These are phyloP conservation scores for Cyrtorhinus lividipennis DNA, from an alignment of 1,140 invertebrate genomes.

Conservation along the genomic window DNA sequence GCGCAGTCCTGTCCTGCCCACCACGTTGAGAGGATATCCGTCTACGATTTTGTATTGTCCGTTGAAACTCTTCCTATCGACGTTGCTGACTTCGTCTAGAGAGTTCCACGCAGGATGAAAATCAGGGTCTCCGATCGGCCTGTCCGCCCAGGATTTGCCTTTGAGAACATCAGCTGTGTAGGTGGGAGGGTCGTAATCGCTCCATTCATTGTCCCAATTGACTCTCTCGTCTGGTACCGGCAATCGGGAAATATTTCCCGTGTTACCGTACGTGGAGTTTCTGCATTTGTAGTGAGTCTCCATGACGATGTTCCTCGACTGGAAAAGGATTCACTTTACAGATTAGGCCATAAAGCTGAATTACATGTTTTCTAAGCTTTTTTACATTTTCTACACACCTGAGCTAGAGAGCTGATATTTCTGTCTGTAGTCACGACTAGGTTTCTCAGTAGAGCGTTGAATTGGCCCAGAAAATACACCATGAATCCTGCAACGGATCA, in stretches of 20 bases:
- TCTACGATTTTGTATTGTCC: slow-evolving; percentile 48
- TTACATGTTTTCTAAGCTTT: too few species aligned
- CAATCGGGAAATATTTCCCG: slow-evolving; percentile 42
- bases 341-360: too few species aligned
- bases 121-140: slow-evolving; percentile 37
- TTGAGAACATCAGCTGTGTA: slow-evolving; percentile 49
- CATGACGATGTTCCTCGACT: too few species aligned
- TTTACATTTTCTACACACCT: too few species aligned
- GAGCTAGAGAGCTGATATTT: too few species aligned
- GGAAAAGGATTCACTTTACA: too few species aligned
- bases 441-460: too few species aligned
- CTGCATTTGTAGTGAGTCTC: slow-evolving; percentile 39
- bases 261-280: slow-evolving; percentile 42
- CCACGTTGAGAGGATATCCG: slow-evolving; percentile 57
- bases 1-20: slow-evolving; percentile 68
- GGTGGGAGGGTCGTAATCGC: slow-evolving; percentile 55
- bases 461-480: too few species aligned
- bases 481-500: too few species aligned
- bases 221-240: slow-evolving; percentile 64
- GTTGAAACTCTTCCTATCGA: slow-evolving; percentile 62
- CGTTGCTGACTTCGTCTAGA: slow-evolving; percentile 45
- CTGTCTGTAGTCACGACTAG: too few species aligned
- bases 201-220: slow-evolving; percentile 49
- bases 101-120: slow-evolving; percentile 67
- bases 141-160: slow-evolving; percentile 75